A percentile compares a stretch with the other conserved stretches of the same genome.
Conservation (phyloP, 30 jellyfish, hydroid and myxozoan genomes). For the Chrysaora quinquecirrha region DNA sequence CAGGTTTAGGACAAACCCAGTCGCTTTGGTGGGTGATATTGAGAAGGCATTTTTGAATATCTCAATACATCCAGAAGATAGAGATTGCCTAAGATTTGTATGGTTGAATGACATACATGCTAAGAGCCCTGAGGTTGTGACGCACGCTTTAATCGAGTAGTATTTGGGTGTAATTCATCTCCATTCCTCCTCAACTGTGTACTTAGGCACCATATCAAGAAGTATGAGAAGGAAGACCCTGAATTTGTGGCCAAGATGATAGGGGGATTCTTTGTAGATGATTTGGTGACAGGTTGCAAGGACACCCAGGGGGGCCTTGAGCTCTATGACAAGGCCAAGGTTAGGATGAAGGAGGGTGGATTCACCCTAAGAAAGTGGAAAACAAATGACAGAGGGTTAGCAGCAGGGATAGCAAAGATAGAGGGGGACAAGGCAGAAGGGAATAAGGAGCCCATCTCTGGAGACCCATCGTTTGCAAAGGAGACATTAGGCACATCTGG, state of each 20-base stretch:
- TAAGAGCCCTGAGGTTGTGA: no score
- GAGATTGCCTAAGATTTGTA: slow-evolving; percentile 58
- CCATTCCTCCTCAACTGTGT: slow-evolving; percentile 46
- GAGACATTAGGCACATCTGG: slow-evolving; percentile 35
- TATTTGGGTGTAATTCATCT: no score
- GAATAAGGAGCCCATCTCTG: not conserved
- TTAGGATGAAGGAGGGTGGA: slow-evolving; percentile 55
- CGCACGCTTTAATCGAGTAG: no score
- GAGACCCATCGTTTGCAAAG: slow-evolving; percentile 44
- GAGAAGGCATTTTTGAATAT: slow-evolving; percentile 40
- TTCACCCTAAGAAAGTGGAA: slow-evolving; percentile 54
- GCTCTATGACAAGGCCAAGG: slow-evolving; percentile 63
- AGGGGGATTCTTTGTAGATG: slow-evolving; percentile 58
- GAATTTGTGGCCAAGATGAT: slow-evolving; percentile 22
- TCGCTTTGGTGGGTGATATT: slow-evolving; percentile 35
- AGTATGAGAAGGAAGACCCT: slow-evolving; percentile 51
- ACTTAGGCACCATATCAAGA: slow-evolving; percentile 40
- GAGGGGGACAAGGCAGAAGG: slow-evolving; percentile 13
- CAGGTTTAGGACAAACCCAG: slow-evolving; percentile 22
- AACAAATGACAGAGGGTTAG: slow-evolving; percentile 50
- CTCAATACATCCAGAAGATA: slow-evolving; percentile 21
- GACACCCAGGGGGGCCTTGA: slow-evolving; percentile 9
- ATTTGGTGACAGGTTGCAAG: slow-evolving; percentile 34
- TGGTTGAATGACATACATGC: slow-evolving; percentile 42
- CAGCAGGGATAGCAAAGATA: slow-evolving; percentile 24